These are phyloP conservation scores for Drosophila orena DNA, from an alignment of 1,140 invertebrate species.

Conservation along the genomic window DNA sequence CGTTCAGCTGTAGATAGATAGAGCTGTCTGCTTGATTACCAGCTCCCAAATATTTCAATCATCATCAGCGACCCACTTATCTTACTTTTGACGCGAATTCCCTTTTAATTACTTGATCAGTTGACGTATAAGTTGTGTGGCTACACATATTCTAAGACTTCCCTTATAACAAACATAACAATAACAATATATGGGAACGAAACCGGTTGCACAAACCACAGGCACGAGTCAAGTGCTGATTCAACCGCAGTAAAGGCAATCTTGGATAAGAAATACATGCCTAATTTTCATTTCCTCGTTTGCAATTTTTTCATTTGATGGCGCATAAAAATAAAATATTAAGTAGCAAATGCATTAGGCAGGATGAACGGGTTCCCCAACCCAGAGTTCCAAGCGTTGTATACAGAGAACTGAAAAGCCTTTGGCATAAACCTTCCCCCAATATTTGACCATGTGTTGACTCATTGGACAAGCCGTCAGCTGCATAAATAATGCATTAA, in stretches of 20 bases:
- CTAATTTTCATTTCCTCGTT: constrained; percentile 38
- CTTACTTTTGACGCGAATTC: background rate
- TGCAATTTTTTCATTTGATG: constrained; percentile 13
- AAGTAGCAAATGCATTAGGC: constrained; percentile 20
- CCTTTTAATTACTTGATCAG: background rate
- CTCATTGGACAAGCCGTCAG: constrained; percentile 37
- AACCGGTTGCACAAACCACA: constrained; percentile 21
- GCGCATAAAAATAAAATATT: constrained; percentile 25
- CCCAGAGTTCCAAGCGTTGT: constrained; percentile 1
- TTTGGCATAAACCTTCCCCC: constrained; percentile 2
- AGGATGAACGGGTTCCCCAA: background rate
- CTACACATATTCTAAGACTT: background rate
- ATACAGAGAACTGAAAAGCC: constrained; percentile 12
- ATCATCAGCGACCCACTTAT: constrained; percentile 2
- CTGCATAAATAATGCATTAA: constrained; percentile 47
- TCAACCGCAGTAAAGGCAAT: constrained; percentile 18
- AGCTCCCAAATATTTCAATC: constrained; percentile 20
- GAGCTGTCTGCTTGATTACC: constrained; percentile 20
- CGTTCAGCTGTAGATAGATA: constrained; percentile 31
- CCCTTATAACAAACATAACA: background rate
- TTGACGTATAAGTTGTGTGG: background rate
- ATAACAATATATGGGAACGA: background rate
- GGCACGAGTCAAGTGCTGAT: constrained; percentile 2
- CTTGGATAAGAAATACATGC: constrained; percentile 13
- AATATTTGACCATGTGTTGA: constrained; percentile 44